Percentiles rank a stretch among this genome's conserved stretches.
Evolutionary conservation across 1,140 invertebrate species (phyloP).

Genomic region (Bombus difficillimus): DNA sequence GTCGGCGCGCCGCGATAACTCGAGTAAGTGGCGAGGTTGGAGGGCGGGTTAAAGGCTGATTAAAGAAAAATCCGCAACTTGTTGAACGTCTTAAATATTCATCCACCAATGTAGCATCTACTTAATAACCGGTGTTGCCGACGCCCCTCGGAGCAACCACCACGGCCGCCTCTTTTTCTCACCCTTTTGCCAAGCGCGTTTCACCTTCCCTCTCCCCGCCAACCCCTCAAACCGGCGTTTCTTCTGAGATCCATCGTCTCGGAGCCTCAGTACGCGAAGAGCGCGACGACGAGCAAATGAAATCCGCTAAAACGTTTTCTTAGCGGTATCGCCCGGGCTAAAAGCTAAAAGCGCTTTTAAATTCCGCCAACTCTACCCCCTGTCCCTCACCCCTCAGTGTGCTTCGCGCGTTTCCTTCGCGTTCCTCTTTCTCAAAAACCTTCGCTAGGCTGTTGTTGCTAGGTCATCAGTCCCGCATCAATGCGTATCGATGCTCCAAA

Average conservation of each 20-base stretch:
- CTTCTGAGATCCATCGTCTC: constrained; percentile 66
- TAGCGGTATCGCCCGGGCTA: constrained; percentile 76
- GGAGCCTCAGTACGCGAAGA: constrained; percentile 45
- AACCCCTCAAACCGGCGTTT: not conserved
- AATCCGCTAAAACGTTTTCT: constrained; percentile 80
- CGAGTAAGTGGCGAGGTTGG: constrained; percentile 44
- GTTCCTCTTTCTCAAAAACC: constrained; percentile 17
- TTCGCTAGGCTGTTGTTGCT: constrained; percentile 19
- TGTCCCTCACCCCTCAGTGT: not conserved
- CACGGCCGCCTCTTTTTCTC: constrained; percentile 57
- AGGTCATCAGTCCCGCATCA: constrained; percentile 1
- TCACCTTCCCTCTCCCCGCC: not conserved
- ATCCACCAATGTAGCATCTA: constrained; percentile 81
- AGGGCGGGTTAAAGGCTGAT: constrained; percentile 70
- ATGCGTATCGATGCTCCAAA: not conserved
- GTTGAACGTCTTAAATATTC: constrained; percentile 83
- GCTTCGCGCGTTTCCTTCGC: constrained; percentile 9
- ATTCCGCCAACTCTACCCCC: constrained; percentile 69
- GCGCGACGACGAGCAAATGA: constrained; percentile 73
- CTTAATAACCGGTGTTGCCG: constrained; percentile 80
- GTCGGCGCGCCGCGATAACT: constrained; percentile 48
- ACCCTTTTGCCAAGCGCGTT: constrained; percentile 51
- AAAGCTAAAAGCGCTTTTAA: constrained; percentile 80
- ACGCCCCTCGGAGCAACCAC: constrained; percentile 58
- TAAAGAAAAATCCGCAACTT: constrained; percentile 83